These are phyloP conservation scores for Eupithecia vulgata DNA, from an alignment of 2,888 invertebrate species.

Conservation along the genomic window DNA sequence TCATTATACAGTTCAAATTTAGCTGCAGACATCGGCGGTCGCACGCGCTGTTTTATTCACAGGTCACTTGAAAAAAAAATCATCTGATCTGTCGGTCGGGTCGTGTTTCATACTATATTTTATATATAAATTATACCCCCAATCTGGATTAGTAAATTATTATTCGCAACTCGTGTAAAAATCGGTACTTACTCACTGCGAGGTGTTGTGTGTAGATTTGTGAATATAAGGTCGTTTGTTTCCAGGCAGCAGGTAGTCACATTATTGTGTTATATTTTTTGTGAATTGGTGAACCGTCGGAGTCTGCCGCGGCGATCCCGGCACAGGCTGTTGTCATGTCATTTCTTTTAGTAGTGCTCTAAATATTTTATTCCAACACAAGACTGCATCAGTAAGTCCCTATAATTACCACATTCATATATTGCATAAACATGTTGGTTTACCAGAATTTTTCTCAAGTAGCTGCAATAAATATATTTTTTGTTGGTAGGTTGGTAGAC, in stretches of 20 bases:
- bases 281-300: conserved; percentile 21
- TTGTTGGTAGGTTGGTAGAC: conserved; percentile 19
- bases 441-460: background rate
- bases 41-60: background rate
- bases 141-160: background rate
- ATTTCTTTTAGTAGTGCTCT: conserved; percentile 18
- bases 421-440: background rate
- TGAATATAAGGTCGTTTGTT: conserved; percentile 19
- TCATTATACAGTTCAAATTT: conserved; percentile 4
- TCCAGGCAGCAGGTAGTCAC: conserved; percentile 36
- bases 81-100: background rate
- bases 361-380: conserved; percentile 21
- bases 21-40: background rate
- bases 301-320: background rate
- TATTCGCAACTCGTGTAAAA: background rate
- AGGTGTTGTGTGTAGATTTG: conserved; percentile 9
- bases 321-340: conserved; percentile 34
- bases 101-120: background rate
- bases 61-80: background rate
- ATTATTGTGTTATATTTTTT: conserved; percentile 28
- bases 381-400: conserved; percentile 32
- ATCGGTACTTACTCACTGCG: background rate
- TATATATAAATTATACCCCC: background rate
- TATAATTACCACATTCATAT: background rate
- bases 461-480: background rate